Evolutionary conservation across 2,797 vertebrate species (phyloP), one percentile per base, ranked within the genome.

Genomic region (Antrozous pallidus): DNA sequence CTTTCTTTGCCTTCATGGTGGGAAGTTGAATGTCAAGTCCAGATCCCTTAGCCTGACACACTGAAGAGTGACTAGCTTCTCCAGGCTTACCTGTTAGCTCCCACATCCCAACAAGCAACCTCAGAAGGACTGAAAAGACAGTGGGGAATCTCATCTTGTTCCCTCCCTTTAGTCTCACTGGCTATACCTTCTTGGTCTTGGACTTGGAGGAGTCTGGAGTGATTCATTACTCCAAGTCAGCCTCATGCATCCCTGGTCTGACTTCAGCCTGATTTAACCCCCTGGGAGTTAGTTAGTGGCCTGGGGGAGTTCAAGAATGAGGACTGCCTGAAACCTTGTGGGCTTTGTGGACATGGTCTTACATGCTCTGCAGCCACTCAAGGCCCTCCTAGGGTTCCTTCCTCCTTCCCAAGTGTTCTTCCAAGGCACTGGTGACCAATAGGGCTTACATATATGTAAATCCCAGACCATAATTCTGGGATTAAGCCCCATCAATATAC

Each of bases 371-470:
- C 33, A 51, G 16, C 49, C 49, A 80, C 38, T 36, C 5, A 18
- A 9, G 22, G 14, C 8, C 65, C 31, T 54, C 45, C 67, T 20
- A 31, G 31, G 8, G 42, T 1, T 22, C 69, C 47, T 1, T 22
- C 69, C 47, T 93, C 17, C 9, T 56, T 63, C 42, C 40, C 6
- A 2, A 47, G 47, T 4, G 2, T 28, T 45, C n/a, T 45, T 67
- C n/a, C 47, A 36, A 83, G 61, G 33, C 8, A 2, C 40, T 42
- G 18, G 38, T 38, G 42, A n/a, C 61, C 65, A 61, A 20, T 7
- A 67, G 40, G 14, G 11, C 16, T 17, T 42, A n/a, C 3, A 9
- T 5, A 9, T 0, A 1, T 58, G 8, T 16, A 6, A 3, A 17
- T 16, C 49, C 36, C 8, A 85, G 61, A 36, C 1, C 18, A 5